Conservation (phyloP, 2,113 vertebrate genomes). For the Pungitius pungitius region DNA sequence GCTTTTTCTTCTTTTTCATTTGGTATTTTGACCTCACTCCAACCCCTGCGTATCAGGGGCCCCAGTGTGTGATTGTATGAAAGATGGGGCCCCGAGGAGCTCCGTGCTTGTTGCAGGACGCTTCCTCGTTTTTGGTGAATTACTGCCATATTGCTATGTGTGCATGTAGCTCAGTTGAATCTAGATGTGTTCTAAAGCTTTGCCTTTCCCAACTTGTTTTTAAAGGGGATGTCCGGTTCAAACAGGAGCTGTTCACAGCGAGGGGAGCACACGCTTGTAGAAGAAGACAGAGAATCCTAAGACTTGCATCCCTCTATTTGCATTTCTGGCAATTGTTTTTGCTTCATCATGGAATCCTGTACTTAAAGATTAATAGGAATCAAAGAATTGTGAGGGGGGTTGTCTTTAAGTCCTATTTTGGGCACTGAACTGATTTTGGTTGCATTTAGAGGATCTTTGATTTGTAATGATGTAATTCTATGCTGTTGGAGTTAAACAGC, state of each 20-base stretch:
- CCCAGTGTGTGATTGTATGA: conserved; percentile 59
- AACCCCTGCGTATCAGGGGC: conserved; percentile 48
- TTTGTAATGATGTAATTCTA: background rate
- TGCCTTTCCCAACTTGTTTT: conserved; percentile 18
- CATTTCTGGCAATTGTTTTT: background rate
- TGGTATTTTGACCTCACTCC: conserved; percentile 64
- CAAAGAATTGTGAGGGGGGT: too few species aligned
- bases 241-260: conserved; percentile 27
- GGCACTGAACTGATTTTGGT: background rate
- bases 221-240: conserved; percentile 40
- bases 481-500: background rate
- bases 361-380: background rate
- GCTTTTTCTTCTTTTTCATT: conserved; percentile 59
- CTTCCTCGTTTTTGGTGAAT: conserved; percentile 66
- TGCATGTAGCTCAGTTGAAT: conserved; percentile 51
- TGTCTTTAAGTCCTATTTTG: background rate
- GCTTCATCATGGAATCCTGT: background rate
- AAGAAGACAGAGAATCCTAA: background rate
- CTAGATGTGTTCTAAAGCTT: conserved; percentile 44
- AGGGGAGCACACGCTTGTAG: background rate
- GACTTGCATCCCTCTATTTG: background rate
- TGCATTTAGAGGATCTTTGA: background rate
- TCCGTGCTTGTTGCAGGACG: conserved; percentile 40
- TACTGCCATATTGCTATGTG: conserved; percentile 62
- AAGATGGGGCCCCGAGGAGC: conserved; percentile 64